phyloP scores from a whole-genome alignment of 2,113 vertebrate species.

The Scortum barcoo region DNA sequence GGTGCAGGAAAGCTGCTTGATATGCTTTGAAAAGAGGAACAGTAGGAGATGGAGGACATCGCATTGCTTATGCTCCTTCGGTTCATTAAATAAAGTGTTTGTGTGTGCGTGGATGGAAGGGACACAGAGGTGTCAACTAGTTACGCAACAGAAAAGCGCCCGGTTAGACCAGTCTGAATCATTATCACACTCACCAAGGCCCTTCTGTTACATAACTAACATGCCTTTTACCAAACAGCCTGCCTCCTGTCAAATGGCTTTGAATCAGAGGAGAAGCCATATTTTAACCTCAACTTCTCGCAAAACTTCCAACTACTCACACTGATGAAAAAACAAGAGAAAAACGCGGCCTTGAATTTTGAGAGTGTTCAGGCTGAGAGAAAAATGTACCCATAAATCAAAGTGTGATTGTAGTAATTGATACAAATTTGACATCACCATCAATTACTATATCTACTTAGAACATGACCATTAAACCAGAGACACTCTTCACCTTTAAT shows the following conservation, averaged over 20 bases:
- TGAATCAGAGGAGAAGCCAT: constrained; percentile 31
- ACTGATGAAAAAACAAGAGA: neutral
- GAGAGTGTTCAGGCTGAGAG: neutral
- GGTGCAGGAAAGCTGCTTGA: neutral
- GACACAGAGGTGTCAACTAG: constrained; percentile 64
- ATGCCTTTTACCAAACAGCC: constrained; percentile 55
- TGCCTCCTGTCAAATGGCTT: constrained; percentile 58
- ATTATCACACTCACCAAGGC: constrained; percentile 65
- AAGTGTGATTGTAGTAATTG: neutral
- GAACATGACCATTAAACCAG: neutral
- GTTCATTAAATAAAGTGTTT: constrained; percentile 42
- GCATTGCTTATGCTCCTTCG: constrained; percentile 25
- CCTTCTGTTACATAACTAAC: constrained; percentile 64
- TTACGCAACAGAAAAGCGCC: constrained; percentile 69
- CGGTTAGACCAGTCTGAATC: constrained; percentile 66
- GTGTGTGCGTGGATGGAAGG: constrained; percentile 41
- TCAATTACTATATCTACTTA: too few species aligned
- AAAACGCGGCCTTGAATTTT: neutral
- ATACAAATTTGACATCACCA: too few species aligned
- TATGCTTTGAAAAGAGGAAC: neutral
- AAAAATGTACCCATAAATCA: neutral
- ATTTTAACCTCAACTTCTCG: constrained; percentile 30
- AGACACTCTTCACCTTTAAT: neutral
- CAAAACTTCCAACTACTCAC: neutral
- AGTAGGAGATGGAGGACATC: neutral